These are phyloP conservation scores for Eremobia ochroleuca DNA, from an alignment of 2,888 invertebrate genomes.

Conservation along the genomic window DNA sequence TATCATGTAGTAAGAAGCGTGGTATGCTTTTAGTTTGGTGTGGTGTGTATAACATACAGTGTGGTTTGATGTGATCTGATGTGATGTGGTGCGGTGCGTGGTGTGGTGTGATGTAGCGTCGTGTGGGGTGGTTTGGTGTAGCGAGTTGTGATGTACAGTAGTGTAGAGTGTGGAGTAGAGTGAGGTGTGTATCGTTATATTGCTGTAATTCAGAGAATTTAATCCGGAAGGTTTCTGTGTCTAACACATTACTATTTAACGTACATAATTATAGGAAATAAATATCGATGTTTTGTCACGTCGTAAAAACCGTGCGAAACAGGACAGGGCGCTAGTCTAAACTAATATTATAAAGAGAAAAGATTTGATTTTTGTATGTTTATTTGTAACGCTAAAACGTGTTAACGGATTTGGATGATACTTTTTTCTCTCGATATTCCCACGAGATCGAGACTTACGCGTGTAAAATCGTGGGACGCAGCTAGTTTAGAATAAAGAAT, in stretches of 20 bases:
- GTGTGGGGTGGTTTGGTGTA: too few species aligned
- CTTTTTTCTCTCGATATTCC: neutral
- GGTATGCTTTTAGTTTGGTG: too few species aligned
- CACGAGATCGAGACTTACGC: neutral
- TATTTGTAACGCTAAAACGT: neutral
- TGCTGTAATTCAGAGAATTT: neutral
- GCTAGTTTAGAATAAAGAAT: slow-evolving; percentile 22
- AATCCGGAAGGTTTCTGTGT: too few species aligned
- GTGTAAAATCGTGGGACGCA: neutral
- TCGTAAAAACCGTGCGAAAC: neutral
- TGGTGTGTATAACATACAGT: too few species aligned
- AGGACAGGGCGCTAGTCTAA: neutral
- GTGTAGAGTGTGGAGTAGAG: too few species aligned
- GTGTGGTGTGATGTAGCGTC: too few species aligned
- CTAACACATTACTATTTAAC: neutral
- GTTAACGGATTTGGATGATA: neutral
- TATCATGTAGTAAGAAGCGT: too few species aligned
- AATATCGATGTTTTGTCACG: neutral
- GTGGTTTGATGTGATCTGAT: too few species aligned
- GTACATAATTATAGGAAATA: neutral
- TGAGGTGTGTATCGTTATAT: too few species aligned
- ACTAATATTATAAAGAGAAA: neutral
- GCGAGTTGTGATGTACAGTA: too few species aligned
- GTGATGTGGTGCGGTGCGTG: too few species aligned
- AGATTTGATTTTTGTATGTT: neutral